Evolutionary conservation across 2,888 invertebrate species (phyloP), one percentile per base, ranked within the genome.

Genomic region (Buathra laborator): DNA sequence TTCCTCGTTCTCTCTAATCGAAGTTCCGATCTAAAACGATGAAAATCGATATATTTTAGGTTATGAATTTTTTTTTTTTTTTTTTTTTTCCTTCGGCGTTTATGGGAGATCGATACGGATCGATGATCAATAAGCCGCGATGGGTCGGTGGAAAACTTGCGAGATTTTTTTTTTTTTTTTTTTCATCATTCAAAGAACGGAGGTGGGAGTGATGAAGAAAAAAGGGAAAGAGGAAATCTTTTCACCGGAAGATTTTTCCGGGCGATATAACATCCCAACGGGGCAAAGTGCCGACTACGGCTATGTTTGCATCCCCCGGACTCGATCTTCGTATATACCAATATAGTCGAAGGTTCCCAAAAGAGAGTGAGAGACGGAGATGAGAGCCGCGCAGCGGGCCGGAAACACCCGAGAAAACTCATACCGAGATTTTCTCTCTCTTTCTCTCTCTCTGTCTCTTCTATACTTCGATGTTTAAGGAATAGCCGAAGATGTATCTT

Each of bases 221-320:
- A 29, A 79, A 64, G 68, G 51, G 44, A 43, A 70, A 75, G 70
- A 75, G 70, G 46, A 81, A 81, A 84, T 84, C 81, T 82, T 85
- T 85, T 81, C 75, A 82, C 78, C 66, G 78, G 74, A 85, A 85
- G 85, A 85, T 85, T 85, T 82, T 82, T 85, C 85, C 85, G 85
- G 85, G 75, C 85, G 85, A 85, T 85, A 85, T 76, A 82, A 79
- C 85, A 82, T 75, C 81, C 78, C 74, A 29, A 59, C 43, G 68
- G 78, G 70, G 81, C 81, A 82, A 82, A 82, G 85, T 76, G 82
- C 82, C 85, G 85, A 74, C 85, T 74, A 51, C 43, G 59, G 62
- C 14, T 68, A 51, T 83, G 82, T 85, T 85, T 76, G 82, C 85
- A 62, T 75, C 85, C 82, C 85, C 71, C 82, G 29, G 77, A 67